Base-by-base conservation (phyloP, 2,888 invertebrate species). In the Zaprionus bogoriensis region DNA sequence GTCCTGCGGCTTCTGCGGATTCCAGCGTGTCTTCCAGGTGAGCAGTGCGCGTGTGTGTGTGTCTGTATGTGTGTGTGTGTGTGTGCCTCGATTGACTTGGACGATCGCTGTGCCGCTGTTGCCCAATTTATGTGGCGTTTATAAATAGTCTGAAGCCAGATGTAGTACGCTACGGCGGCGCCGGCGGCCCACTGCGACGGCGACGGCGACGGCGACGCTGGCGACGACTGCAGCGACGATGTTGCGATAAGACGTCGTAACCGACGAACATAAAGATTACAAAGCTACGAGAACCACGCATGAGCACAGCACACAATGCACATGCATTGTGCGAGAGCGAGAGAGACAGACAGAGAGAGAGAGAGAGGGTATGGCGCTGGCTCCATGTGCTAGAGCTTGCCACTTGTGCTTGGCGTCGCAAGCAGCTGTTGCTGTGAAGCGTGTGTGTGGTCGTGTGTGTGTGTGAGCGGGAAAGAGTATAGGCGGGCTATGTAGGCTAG, bases 11-110 rank as follows among this genome's bases (percentile, higher is more conserved):
- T 91, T 89, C 62, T 85, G 73, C 36, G 87, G 87, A 50, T 91
- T 91, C 63, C 83, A 88, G 60, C 87, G 87, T 47, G 60, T 91
- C 39, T 90, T 91, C 67, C 88, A 90, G 85, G 91, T 90, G 76
- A 88, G n/a, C 20, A 28, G 28, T 14, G 23, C 17, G 4, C 20
- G 5, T n/a, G n/a, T 22, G 20, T n/a, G n/a, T 22, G 20, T 22
- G 4, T 4, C 9, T 4, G 19, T 19, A 17, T 9, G 9, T 41
- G 12, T 22, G 41, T 22, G 12, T 32, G 14, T 32, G 32, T 10
- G 27, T 7, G 27, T 22, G 22, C 6, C 3, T 7, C 23, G 6
- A 12, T 12, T 22, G 6, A 17, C 41, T 12, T 10, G 3, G 41
- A 12, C 52, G 51, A 25, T 51, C 54, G 52, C 19, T 32, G 2